Evolutionary conservation across 2,888 invertebrate species (phyloP), one percentile per base, ranked within the genome.

Genomic region (Altica lythri): DNA sequence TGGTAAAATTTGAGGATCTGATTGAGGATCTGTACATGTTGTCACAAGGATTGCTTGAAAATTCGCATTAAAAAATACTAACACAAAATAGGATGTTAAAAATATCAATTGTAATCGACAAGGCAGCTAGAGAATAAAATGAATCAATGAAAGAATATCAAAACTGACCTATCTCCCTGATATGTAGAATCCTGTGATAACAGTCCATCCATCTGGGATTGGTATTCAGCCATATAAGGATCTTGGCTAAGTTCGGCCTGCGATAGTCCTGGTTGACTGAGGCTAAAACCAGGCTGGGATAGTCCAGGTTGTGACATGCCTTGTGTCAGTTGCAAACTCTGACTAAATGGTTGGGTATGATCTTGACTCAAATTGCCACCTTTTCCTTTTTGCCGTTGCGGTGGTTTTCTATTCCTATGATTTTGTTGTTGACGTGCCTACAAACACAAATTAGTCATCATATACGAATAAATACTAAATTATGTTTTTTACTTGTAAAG

Each of bases 191-290:
- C 95, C 80, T 96, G 96, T 43, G 95, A 96, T 69, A 96, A 81
- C 70, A 96, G 83, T 50, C 92, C 94, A 76, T 96, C 96, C 81
- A 94, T 92, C 80, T 96, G 95, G 45, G 95, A 95, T 72, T 90
- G 90, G 76, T 90, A 90, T 76, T 92, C 92, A 46, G 88, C 86
- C 76, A 90, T 85, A 73, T 88, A 86, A 55, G 90, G 90, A 77
- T 93, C 92, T 80, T 92, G 88, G 64, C 86, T 86, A 65, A 86
- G 80, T 75, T 90, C 90, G 4, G 84, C 81, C 70, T 90, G 90
- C 12, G 85, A 85, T 38, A 87, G 73, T 47, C 86, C 86, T 2
- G 85, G 84, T 68, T 83, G 88, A 32, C 86, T 85, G 10, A 86
- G 75, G 55, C 84, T 83, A 64, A 85, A 84, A 43, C 86, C 85